A percentile compares a stretch with the other conserved stretches of the same genome.
These are phyloP conservation scores for Tetramorium parvispinum DNA, from an alignment of 1,140 invertebrate genomes.

Conservation along the genomic window DNA sequence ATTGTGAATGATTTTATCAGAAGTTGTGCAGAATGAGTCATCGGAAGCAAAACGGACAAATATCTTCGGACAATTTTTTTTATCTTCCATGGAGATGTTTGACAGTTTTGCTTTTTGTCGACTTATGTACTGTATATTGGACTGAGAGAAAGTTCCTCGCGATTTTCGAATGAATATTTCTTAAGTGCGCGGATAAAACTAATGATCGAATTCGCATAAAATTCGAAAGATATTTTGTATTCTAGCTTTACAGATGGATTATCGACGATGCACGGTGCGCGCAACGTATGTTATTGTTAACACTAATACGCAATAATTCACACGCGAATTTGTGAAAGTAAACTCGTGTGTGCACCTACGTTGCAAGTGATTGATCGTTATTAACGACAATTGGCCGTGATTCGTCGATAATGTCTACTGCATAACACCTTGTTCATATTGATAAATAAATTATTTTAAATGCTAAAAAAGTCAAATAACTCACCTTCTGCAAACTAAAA, in stretches of 20 bases:
- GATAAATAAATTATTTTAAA: conserved; percentile 79
- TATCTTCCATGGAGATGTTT: not conserved
- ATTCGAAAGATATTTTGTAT: conserved; percentile 64
- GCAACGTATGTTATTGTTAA: not conserved
- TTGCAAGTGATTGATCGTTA: not conserved
- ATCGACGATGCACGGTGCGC: conserved; percentile 10
- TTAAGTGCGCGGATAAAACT: conserved; percentile 30
- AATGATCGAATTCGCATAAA: conserved; percentile 20
- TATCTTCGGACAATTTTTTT: not conserved
- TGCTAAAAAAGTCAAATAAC: conserved; percentile 38
- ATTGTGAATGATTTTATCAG: not conserved
- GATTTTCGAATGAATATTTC: conserved; percentile 36
- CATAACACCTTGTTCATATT: conserved; percentile 73
- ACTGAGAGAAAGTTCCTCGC: conserved; percentile 1
- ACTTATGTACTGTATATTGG: conserved; percentile 12
- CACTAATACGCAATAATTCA: conserved; percentile 11
- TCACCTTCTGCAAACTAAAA: conserved; percentile 19
- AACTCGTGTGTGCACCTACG: not conserved
- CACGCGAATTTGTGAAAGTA: not conserved
- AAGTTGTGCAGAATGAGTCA: not conserved
- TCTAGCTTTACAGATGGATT: conserved; percentile 39
- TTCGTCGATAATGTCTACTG: conserved; percentile 55
- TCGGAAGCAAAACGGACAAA: not conserved
- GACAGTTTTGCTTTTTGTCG: not conserved
- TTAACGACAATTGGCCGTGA: not conserved